A percentile compares a stretch with the other conserved stretches of the same genome.
Evolutionary conservation across 2,888 invertebrate species (phyloP).

Genomic region (Lycocerus yunnanus): DNA sequence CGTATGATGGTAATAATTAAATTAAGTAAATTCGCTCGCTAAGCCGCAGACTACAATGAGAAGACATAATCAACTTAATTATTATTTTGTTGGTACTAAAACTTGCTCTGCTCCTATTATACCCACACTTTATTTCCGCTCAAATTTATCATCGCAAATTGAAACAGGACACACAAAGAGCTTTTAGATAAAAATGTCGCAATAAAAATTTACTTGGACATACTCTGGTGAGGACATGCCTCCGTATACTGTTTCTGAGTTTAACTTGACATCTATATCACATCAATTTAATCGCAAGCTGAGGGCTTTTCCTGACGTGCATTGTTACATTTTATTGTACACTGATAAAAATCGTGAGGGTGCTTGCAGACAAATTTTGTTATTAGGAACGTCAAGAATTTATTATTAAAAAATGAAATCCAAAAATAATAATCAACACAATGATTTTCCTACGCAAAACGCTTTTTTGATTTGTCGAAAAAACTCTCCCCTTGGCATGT

Average conservation of each 20-base stretch:
- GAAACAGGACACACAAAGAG: not conserved
- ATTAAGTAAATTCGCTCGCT: conserved; percentile 36
- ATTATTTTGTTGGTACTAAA: not conserved
- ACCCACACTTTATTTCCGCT: not conserved
- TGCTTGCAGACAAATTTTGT: not conserved
- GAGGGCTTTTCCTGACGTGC: not conserved
- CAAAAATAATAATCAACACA: not conserved
- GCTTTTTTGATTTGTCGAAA: not conserved
- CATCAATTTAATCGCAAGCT: not conserved
- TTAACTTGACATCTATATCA: not conserved
- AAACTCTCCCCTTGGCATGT: not conserved
- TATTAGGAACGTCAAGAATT: not conserved
- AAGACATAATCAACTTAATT: not conserved
- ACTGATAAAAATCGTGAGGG: not conserved
- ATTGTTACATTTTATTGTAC: not conserved
- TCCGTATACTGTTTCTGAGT: not conserved
- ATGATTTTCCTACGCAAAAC: not conserved
- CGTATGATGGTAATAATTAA: conserved; percentile 40
- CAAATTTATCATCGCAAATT: not conserved
- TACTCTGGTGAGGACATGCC: not conserved
- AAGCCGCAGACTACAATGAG: conserved; percentile 2
- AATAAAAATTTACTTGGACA: not conserved
- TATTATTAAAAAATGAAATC: not conserved
- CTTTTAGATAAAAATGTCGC: not conserved
- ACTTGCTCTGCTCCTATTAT: not conserved